Conservation (phyloP, 2,888 invertebrate genomes). For the Ichneumoninae sp. region DNA sequence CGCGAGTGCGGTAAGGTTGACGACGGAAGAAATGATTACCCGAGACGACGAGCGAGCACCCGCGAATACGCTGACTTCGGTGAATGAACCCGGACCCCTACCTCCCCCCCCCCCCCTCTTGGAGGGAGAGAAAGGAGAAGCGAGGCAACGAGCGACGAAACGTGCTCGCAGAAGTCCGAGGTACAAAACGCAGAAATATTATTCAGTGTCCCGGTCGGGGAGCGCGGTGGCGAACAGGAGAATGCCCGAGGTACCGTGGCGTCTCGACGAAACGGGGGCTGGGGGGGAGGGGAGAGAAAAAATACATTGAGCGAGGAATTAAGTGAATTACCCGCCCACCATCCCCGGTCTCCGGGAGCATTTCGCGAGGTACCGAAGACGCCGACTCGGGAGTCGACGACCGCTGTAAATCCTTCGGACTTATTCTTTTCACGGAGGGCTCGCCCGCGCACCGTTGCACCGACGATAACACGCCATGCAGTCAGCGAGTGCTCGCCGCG, state of each 20-base stretch:
- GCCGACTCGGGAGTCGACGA: constrained; percentile 30
- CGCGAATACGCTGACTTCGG: constrained; percentile 29
- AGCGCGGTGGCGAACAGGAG: constrained; percentile 25
- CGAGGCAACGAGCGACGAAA: constrained; percentile 53
- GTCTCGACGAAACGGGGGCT: constrained; percentile 17
- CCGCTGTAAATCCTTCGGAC: constrained; percentile 62
- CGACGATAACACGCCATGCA: constrained; percentile 56
- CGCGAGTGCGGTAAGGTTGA: constrained; percentile 39
- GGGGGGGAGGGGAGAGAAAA: neutral
- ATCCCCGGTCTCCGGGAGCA: constrained; percentile 48
- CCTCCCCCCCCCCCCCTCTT: too few relatives aligned
- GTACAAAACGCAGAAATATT: constrained; percentile 73
- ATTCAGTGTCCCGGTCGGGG: constrained; percentile 61
- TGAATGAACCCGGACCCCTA: neutral
- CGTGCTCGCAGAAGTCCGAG: constrained; percentile 51
- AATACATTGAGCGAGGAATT: constrained; percentile 73
- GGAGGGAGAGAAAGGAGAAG: neutral
- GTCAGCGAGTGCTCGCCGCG: neutral
- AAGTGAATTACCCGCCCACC: constrained; percentile 75
- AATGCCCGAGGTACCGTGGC: constrained; percentile 6
- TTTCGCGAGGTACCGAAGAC: constrained; percentile 44
- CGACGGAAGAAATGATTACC: constrained; percentile 72
- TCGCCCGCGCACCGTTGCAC: constrained; percentile 36
- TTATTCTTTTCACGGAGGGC: constrained; percentile 58
- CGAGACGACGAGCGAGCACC: constrained; percentile 33